Evolutionary conservation across 2,888 invertebrate genomes (phyloP).

Genomic region (Scaptomyza polygonia): DNA sequence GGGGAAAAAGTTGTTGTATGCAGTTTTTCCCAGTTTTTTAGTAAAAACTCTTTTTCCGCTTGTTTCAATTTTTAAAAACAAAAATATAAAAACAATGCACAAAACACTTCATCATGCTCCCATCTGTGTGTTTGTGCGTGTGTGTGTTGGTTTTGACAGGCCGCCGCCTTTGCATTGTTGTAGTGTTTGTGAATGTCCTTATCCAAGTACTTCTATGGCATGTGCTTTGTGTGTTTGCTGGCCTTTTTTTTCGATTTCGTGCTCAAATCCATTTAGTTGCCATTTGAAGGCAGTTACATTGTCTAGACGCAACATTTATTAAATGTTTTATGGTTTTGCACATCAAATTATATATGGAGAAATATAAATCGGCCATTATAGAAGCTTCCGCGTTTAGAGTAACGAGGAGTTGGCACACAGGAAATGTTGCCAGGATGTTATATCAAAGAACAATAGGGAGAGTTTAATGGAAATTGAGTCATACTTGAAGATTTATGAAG

Average conservation of each 20-base stretch:
- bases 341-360: conserved; percentile 75
- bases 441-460: conserved; percentile 10
- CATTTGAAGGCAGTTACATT: conserved; percentile 79
- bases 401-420: conserved; percentile 11
- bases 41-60: conserved; percentile 36
- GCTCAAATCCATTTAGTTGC: conserved; percentile 78
- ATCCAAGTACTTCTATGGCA: conserved; percentile 58
- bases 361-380: conserved; percentile 69
- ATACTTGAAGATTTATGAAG: conserved; percentile 35
- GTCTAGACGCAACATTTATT: conserved; percentile 80
- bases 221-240: conserved; percentile 36
- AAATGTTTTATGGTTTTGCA: conserved; percentile 76
- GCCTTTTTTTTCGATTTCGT: conserved; percentile 68
- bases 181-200: conserved; percentile 53
- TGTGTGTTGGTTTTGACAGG: conserved; percentile 65
- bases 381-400: conserved; percentile 8
- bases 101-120: conserved; percentile 70
- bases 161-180: conserved; percentile 61
- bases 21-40: conserved; percentile 43
- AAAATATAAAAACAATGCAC: conserved; percentile 60
- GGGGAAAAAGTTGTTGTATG: conserved; percentile 28
- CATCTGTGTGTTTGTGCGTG: conserved; percentile 25
- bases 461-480: conserved; percentile 50
- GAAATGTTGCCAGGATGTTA: conserved; percentile 50
- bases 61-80: conserved; percentile 38